Conservation (phyloP, 2,797 vertebrate genomes). For the Amazona finschi region DNA sequence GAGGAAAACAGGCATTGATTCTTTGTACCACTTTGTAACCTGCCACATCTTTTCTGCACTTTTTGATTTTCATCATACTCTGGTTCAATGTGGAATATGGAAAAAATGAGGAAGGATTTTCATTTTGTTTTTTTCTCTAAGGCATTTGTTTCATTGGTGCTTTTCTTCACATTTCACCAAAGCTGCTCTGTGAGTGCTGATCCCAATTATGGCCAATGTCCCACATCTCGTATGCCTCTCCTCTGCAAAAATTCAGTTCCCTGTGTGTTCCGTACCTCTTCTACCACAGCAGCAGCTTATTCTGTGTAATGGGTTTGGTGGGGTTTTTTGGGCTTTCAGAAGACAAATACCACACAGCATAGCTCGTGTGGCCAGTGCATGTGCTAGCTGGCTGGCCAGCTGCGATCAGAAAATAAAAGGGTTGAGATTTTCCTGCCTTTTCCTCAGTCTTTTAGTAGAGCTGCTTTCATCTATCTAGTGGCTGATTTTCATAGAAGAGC, state of each 20-base stretch:
- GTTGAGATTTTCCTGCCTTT: neutral
- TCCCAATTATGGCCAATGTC: neutral
- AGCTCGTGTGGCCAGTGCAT: neutral
- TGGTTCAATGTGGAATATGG: neutral
- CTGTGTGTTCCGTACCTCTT: neutral
- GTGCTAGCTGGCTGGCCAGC: neutral
- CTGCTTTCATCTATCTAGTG: neutral
- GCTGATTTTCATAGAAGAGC: neutral
- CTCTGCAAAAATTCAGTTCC: neutral
- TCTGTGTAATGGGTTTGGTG: neutral
- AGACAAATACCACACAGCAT: neutral
- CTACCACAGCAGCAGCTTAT: neutral
- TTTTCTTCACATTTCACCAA: neutral
- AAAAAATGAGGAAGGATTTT: neutral
- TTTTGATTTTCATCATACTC: neutral
- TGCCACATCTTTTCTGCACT: neutral
- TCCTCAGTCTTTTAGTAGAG: neutral
- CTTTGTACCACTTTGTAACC: neutral
- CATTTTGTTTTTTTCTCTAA: neutral
- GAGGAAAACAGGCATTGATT: neutral
- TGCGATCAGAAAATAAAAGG: neutral
- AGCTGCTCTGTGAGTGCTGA: neutral
- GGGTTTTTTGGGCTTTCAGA: neutral
- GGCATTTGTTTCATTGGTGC: neutral
- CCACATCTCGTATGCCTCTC: neutral